These are phyloP conservation scores for Hoplostethus atlanticus DNA, from an alignment of 2,797 vertebrate genomes.

Conservation along the genomic window DNA sequence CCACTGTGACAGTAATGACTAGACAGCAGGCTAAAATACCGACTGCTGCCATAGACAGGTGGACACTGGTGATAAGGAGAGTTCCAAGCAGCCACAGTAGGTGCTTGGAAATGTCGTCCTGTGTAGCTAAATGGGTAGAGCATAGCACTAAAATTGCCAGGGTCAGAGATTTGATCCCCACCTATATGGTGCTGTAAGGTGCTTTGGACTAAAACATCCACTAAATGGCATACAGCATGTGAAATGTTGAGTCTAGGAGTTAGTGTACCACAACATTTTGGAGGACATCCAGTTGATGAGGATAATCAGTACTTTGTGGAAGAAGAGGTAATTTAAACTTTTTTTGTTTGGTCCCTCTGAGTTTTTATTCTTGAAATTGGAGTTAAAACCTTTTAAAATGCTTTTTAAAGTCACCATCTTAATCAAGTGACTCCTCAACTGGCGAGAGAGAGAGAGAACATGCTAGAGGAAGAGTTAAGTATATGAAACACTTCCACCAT, in stretches of 20 bases:
- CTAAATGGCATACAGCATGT: neutral
- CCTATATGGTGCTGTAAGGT: neutral
- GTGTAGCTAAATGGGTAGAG: slow-evolving; percentile 30
- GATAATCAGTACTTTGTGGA: neutral
- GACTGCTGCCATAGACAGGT: slow-evolving; percentile 57
- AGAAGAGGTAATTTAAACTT: neutral
- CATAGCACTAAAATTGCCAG: slow-evolving; percentile 9
- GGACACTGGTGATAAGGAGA: slow-evolving; percentile 67
- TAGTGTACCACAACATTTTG: no score
- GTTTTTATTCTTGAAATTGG: neutral
- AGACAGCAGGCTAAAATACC: slow-evolving; percentile 56
- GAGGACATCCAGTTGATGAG: no score
- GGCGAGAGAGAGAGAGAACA: slow-evolving; percentile 26
- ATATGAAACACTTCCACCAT: slow-evolving; percentile 54
- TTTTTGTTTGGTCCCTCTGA: neutral
- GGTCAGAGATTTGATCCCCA: slow-evolving; percentile 35
- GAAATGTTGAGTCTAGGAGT: neutral
- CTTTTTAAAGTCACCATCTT: neutral
- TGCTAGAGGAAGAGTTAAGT: slow-evolving; percentile 36
- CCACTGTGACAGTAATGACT: slow-evolving; percentile 63
- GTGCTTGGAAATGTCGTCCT: slow-evolving; percentile 47
- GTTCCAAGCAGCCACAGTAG: slow-evolving; percentile 55
- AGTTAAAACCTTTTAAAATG: neutral
- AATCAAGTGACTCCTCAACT: slow-evolving; percentile 13
- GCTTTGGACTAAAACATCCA: neutral